These are phyloP conservation scores for Trisateles emortualis DNA, from an alignment of 2,888 invertebrate genomes.

Conservation along the genomic window DNA sequence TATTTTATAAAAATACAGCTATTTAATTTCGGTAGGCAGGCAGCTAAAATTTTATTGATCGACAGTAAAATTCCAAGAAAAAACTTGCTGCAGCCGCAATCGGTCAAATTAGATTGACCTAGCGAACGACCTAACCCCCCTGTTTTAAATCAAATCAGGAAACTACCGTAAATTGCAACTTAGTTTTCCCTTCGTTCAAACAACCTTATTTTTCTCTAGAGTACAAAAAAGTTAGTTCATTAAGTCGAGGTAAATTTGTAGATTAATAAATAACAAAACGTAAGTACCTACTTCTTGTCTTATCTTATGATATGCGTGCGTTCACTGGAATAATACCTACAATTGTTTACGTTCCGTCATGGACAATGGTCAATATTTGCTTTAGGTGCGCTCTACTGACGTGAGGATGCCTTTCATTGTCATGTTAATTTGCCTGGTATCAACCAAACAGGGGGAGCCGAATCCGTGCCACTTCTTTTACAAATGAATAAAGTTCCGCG, in stretches of 20 bases:
- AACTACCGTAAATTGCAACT: constrained; percentile 8
- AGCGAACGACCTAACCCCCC: constrained; percentile 29
- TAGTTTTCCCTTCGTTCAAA: not conserved
- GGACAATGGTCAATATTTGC: constrained; percentile 64
- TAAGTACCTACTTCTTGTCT: constrained; percentile 12
- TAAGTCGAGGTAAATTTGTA: not conserved
- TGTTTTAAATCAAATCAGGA: constrained; percentile 42
- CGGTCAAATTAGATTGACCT: constrained; percentile 41
- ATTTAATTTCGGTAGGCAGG: not conserved
- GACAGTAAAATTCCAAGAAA: constrained; percentile 23
- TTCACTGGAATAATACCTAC: constrained; percentile 47
- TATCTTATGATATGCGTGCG: constrained; percentile 47
- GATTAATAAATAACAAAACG: not conserved
- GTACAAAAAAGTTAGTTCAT: not conserved
- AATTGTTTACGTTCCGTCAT: constrained; percentile 48
- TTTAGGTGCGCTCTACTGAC: constrained; percentile 42
- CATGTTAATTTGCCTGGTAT: constrained; percentile 56
- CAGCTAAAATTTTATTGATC: constrained; percentile 22
- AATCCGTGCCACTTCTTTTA: constrained; percentile 27
- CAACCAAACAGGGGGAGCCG: constrained; percentile 39
- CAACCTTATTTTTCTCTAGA: constrained; percentile 7
- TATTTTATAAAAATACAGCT: not conserved
- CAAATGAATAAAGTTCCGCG: constrained; percentile 69
- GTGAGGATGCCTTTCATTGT: constrained; percentile 56
- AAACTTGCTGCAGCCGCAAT: constrained; percentile 27